Percentiles rank a stretch among this genome's conserved stretches.
These are phyloP conservation scores for Gari tellinella DNA, from an alignment of 2,888 invertebrate species.

Conservation along the genomic window DNA sequence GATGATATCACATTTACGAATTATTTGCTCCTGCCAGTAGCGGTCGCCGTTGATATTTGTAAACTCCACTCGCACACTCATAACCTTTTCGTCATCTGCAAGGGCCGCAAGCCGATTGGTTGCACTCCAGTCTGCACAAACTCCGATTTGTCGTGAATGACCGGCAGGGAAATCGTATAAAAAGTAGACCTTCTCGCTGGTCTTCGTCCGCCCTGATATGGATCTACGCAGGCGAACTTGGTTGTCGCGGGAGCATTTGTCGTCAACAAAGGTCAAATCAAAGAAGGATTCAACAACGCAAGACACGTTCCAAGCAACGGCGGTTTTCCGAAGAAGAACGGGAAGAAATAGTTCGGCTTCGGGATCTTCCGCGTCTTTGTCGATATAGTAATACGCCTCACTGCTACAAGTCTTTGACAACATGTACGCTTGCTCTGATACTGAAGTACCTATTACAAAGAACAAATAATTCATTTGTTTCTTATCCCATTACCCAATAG, in stretches of 20 bases:
- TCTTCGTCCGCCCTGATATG: constrained; percentile 9
- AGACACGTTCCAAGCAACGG: constrained; percentile 75
- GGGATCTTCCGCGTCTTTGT: constrained; percentile 68
- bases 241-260: constrained; percentile 66
- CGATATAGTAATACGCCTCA: constrained; percentile 79
- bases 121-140: constrained; percentile 55
- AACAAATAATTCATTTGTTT: too few relatives aligned
- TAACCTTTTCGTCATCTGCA: constrained; percentile 30
- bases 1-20: constrained; percentile 49
- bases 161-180: constrained; percentile 71
- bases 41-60: constrained; percentile 60
- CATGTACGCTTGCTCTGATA: constrained; percentile 75
- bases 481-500: too few relatives aligned
- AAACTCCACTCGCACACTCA: constrained; percentile 52
- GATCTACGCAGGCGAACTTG: constrained; percentile 53
- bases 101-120: constrained; percentile 35
- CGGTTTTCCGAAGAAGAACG: constrained; percentile 73
- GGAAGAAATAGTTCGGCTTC: constrained; percentile 78
- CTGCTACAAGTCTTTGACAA: constrained; percentile 78
- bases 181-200: constrained; percentile 63
- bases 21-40: constrained; percentile 44
- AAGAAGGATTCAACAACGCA: constrained; percentile 59
- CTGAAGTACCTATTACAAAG: constrained; percentile 57
- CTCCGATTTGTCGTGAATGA: constrained; percentile 64
- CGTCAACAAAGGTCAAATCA: constrained; percentile 59